phyloP scores from a whole-genome alignment of 2,888 invertebrate species.

The Brachycybe producta region DNA sequence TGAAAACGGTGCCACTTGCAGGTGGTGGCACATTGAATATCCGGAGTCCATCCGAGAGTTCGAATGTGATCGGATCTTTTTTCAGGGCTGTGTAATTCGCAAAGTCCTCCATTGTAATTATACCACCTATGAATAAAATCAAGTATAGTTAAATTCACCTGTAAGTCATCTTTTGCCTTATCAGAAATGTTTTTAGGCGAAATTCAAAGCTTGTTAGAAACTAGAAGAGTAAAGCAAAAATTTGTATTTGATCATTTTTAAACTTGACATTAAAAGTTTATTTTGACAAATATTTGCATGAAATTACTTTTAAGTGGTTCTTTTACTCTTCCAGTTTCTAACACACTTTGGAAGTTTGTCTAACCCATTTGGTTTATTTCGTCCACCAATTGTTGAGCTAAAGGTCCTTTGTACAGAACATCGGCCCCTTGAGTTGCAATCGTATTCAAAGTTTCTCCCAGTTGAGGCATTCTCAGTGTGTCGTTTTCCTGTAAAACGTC shows the following conservation, averaged over 20 bases:
- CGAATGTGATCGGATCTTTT: constrained; percentile 38
- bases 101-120: constrained; percentile 30
- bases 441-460: background rate
- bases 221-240: no score
- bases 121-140: constrained; percentile 29
- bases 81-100: constrained; percentile 42
- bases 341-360: no score
- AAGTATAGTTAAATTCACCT: no score
- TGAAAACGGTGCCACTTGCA: constrained; percentile 66
- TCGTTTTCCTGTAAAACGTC: background rate
- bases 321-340: no score
- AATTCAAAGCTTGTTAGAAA: no score
- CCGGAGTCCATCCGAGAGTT: constrained; percentile 46
- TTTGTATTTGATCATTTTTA: no score
- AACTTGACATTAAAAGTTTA: no score
- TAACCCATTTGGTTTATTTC: background rate
- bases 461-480: background rate
- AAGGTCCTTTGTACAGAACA: constrained; percentile 24
- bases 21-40: constrained; percentile 73
- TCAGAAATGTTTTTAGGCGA: no score
- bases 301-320: no score
- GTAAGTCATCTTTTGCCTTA: no score
- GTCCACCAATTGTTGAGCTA: background rate
- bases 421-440: background rate
- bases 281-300: no score